Conservation (phyloP, 2,888 invertebrate species). For the Lithophane semibrunnea region DNA sequence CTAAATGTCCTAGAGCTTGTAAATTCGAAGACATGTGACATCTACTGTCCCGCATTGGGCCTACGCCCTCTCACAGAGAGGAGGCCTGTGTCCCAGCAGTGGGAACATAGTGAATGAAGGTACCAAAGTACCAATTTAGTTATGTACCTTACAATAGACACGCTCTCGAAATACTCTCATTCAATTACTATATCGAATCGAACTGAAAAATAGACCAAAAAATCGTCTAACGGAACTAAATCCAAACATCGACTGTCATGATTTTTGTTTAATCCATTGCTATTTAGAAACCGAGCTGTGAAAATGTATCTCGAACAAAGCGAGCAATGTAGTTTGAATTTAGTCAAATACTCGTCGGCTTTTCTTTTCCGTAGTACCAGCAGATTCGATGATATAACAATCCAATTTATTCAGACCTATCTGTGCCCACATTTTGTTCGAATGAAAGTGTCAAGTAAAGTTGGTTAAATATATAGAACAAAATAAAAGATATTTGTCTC, state of each 20-base stretch:
- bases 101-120: conserved; percentile 16
- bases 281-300: rapidly evolving
- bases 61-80: not conserved
- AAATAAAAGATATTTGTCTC: conserved; percentile 67
- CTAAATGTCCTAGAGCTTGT: not conserved
- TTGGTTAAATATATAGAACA: conserved; percentile 65
- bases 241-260: not conserved
- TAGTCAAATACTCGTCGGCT: not conserved
- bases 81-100: not conserved
- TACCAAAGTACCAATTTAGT: conserved; percentile 15
- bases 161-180: conserved; percentile 51
- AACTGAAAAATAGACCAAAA: conserved; percentile 49
- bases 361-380: conserved; percentile 50
- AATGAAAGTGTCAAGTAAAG: conserved; percentile 38
- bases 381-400: conserved; percentile 70
- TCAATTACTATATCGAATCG: conserved; percentile 49
- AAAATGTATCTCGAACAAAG: not conserved
- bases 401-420: conserved; percentile 59
- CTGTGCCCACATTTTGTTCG: not conserved
- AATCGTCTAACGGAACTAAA: conserved; percentile 42
- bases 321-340: conserved; percentile 54
- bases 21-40: not conserved
- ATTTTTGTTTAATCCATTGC: conserved; percentile 22
- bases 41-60: not conserved
- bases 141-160: conserved; percentile 27